Evolutionary conservation across 2,113 vertebrate genomes (phyloP).

Genomic region (Nesoenas mayeri): DNA sequence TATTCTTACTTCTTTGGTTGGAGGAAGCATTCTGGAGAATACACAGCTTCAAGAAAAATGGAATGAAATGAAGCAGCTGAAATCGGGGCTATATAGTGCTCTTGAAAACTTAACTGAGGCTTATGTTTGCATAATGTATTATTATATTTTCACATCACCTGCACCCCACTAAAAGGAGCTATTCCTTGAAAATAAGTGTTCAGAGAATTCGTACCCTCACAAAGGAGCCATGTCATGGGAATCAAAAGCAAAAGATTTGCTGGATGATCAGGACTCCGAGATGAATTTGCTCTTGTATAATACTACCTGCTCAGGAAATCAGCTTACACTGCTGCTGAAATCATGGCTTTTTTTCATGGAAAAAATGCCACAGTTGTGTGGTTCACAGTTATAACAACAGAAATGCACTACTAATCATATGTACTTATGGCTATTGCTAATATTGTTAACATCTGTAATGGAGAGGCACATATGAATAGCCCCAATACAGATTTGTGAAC

Average conservation of each 20-base stretch:
- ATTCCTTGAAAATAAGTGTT: slow-evolving; percentile 25
- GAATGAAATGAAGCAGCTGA: not conserved
- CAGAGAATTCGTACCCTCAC: not conserved
- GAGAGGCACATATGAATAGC: not conserved
- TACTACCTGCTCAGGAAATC: not conserved
- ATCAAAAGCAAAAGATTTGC: slow-evolving; percentile 1
- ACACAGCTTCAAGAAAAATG: not conserved
- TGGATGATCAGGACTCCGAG: not conserved
- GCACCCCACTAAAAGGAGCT: not conserved
- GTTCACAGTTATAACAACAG: not conserved
- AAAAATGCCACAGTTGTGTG: not conserved
- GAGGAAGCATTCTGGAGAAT: not conserved
- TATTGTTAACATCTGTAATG: not conserved
- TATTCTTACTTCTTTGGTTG: not conserved
- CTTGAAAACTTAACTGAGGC: not conserved
- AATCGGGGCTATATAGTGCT: not conserved
- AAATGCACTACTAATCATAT: not conserved
- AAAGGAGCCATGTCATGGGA: not conserved
- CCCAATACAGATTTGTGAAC: not conserved
- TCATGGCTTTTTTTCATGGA: not conserved
- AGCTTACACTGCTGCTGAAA: not conserved
- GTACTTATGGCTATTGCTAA: not conserved
- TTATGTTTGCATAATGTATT: slow-evolving; percentile 1
- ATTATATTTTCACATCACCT: slow-evolving; percentile 38
- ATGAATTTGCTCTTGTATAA: not conserved